Evolutionary conservation across 2,888 invertebrate species (phyloP), one percentile per base, ranked within the genome.

Genomic region (Dynastes grantii): DNA sequence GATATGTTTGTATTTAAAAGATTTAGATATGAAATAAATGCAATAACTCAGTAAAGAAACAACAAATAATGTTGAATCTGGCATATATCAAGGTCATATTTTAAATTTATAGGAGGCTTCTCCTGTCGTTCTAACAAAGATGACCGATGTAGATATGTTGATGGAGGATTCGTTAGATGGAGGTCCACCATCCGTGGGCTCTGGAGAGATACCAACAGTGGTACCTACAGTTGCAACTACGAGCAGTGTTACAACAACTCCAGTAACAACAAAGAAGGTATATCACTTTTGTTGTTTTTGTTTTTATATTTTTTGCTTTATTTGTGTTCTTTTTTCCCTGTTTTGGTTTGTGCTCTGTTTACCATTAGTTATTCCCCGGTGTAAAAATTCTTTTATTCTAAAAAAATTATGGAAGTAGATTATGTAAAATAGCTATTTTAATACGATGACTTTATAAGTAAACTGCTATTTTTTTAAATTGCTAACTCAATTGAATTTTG

Each of bases 131-230:
- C 90, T 92, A 84, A 92, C 92, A 76, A 92, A 92, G 85, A 90
- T 92, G 84, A 91, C 90, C 78, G 92, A 92, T 80, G 92, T 92
- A 80, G 92, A 92, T 84, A 91, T 92, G 88, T 87, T 94, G 80
- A 90, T 95, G 85, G 96, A 96, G 85, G 96, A 96, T 86, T 96
- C 96, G 0, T 89, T 95, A 84, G 96, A 96, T 86, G 94, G 93
- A 80, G 92, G 96, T 86, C 92, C 96, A 86, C 92, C 96, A 86
- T 96, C 96, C 0, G 93, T 96, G 13, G 95, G 94, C 68, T 96
- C 96, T 2, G 94, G 94, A n/a, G 93, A 94, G 58, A 92, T 93
- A 0, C 92, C 93, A 4, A 84, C 84, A 3, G 85, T 84, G 32
- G 84, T 85, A n/a, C 80, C 83, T 13, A 87, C 89, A 40, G 84